Evolutionary conservation across 2,797 vertebrate species (phyloP).

Genomic region (Heterohyrax brucei): DNA sequence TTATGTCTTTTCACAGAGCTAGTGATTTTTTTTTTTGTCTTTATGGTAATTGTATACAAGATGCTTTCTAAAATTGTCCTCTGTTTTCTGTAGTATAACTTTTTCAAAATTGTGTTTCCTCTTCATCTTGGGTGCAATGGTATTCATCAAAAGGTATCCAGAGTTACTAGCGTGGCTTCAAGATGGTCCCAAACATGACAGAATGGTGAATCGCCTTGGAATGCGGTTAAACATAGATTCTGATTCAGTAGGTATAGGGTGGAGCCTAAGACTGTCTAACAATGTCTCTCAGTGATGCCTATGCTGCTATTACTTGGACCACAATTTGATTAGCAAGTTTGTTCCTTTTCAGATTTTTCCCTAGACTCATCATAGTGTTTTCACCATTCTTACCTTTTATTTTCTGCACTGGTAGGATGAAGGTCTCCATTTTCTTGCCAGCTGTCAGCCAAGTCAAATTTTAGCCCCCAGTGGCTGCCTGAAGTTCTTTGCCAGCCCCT

Average conservation of each 20-base stretch:
- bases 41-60: slow-evolving; percentile 69
- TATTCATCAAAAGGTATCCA: neutral
- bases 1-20: slow-evolving; percentile 71
- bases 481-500: neutral
- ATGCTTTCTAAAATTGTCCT: slow-evolving; percentile 74
- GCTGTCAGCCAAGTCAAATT: neutral
- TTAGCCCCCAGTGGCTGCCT: neutral
- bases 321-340: rapidly evolving
- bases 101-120: slow-evolving; percentile 33
- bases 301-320: neutral
- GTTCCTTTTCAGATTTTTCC: neutral
- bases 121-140: neutral
- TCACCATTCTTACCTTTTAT: neutral
- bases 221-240: neutral
- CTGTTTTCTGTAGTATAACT: slow-evolving; percentile 49
- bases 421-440: neutral
- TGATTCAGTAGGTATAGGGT: neutral
- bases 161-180: neutral
- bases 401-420: neutral
- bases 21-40: slow-evolving; percentile 67
- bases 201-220: neutral
- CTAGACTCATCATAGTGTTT: neutral
- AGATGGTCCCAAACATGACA: neutral
- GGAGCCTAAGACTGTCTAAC: neutral
- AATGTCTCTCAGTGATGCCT: rapidly evolving